These are phyloP conservation scores for Pelvicachromis taeniatus DNA, from an alignment of 2,113 vertebrate genomes.

Conservation along the genomic window DNA sequence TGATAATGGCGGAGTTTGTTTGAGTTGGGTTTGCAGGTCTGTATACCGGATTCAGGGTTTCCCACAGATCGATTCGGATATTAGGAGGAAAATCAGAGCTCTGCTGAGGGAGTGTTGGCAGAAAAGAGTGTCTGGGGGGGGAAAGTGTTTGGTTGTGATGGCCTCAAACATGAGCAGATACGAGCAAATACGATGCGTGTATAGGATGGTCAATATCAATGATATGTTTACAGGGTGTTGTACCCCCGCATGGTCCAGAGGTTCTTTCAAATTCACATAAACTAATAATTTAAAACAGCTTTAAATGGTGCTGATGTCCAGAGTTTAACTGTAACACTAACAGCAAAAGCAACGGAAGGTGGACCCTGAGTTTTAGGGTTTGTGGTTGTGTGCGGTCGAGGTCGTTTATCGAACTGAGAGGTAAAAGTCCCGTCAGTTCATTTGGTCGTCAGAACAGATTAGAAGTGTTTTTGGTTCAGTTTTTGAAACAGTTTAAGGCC, in stretches of 20 bases:
- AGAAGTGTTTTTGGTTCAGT: neutral
- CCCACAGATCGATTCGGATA: neutral
- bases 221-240: accelerated
- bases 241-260: neutral
- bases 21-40: neutral
- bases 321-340: neutral
- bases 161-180: neutral
- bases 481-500: neutral
- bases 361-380: neutral
- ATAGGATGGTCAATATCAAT: accelerated
- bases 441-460: neutral
- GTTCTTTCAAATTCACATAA: accelerated
- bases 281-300: neutral
- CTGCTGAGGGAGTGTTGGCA: neutral
- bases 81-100: neutral
- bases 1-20: neutral
- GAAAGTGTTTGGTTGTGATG: neutral
- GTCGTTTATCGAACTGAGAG: neutral
- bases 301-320: accelerated
- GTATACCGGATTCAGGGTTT: neutral
- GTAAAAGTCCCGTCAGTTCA: neutral
- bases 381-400: neutral
- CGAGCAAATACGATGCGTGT: accelerated
- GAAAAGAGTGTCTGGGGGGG: neutral
- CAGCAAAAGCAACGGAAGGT: neutral